These are phyloP conservation scores for Sceloporus tristichus DNA, from an alignment of 2,113 vertebrate species.

Conservation along the genomic window DNA sequence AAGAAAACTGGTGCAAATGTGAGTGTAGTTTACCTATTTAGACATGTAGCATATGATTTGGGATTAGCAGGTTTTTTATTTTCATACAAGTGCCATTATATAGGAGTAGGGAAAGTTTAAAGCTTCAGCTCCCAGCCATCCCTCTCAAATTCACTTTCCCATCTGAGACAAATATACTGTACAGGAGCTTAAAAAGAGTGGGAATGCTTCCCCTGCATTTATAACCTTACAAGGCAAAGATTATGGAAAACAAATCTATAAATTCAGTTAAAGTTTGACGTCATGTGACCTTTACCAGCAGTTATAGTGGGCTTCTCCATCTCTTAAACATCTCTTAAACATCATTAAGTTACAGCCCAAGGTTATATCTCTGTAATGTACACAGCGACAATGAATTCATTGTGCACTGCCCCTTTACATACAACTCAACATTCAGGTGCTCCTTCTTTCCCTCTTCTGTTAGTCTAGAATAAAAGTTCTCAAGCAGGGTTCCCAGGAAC, in stretches of 20 bases:
- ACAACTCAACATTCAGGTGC: background rate
- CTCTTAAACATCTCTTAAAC: no score
- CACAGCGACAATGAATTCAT: background rate
- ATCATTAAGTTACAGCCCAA: background rate
- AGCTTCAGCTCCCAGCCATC: background rate
- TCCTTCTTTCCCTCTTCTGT: no score
- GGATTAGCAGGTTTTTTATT: background rate
- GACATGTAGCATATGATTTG: background rate
- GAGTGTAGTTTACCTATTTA: background rate
- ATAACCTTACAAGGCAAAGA: background rate
- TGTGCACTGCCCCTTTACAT: background rate
- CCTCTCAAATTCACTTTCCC: no score
- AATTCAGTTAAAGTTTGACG: no score
- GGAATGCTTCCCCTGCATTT: no score
- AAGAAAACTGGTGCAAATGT: background rate
- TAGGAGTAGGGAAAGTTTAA: background rate
- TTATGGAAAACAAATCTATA: background rate
- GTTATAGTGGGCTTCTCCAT: no score
- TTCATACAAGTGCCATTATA: background rate
- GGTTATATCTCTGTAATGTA: background rate
- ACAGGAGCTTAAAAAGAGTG: background rate
- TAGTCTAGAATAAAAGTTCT: no score
- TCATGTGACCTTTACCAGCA: no score
- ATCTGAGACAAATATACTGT: background rate
- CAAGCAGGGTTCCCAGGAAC: no score